phyloP scores from a whole-genome alignment of 2,888 invertebrate genomes.

The Mactromeris polynyma region DNA sequence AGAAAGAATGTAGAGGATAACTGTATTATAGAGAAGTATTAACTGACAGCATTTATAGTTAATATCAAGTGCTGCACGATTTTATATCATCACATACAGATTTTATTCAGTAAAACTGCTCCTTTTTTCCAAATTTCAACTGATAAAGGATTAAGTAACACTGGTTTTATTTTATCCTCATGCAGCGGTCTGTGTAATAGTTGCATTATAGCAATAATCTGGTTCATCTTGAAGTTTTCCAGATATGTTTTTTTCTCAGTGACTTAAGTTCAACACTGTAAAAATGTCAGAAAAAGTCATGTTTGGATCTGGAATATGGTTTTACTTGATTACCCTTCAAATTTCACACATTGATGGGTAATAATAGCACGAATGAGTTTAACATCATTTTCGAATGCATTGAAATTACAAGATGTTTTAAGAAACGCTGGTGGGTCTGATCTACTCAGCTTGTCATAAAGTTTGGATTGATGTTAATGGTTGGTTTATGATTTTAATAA shows the following conservation, averaged over 20 bases:
- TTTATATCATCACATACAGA: neutral
- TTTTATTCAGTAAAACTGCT: neutral
- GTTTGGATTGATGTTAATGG: too few relatives aligned
- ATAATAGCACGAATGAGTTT: neutral
- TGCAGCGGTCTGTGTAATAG: neutral
- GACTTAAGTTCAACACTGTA: neutral
- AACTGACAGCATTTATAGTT: neutral
- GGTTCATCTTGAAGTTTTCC: neutral
- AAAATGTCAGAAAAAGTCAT: slow-evolving; percentile 6
- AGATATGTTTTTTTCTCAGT: neutral
- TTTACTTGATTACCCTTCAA: neutral
- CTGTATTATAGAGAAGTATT: neutral
- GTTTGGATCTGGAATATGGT: neutral
- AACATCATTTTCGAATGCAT: too few relatives aligned
- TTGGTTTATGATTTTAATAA: too few relatives aligned
- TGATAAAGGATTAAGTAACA: neutral
- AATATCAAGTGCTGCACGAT: neutral
- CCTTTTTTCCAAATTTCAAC: neutral
- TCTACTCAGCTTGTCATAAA: too few relatives aligned
- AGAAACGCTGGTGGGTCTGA: too few relatives aligned
- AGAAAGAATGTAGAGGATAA: neutral
- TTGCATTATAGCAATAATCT: slow-evolving; percentile 8
- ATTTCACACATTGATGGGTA: neutral
- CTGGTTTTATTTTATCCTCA: neutral
- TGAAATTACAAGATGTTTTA: too few relatives aligned